Percentiles rank a stretch among this genome's conserved stretches.
Evolutionary conservation across 37 sponge, comb jelly and placozoan species (phyloP).

Genomic region (Haliclona indistincta): DNA sequence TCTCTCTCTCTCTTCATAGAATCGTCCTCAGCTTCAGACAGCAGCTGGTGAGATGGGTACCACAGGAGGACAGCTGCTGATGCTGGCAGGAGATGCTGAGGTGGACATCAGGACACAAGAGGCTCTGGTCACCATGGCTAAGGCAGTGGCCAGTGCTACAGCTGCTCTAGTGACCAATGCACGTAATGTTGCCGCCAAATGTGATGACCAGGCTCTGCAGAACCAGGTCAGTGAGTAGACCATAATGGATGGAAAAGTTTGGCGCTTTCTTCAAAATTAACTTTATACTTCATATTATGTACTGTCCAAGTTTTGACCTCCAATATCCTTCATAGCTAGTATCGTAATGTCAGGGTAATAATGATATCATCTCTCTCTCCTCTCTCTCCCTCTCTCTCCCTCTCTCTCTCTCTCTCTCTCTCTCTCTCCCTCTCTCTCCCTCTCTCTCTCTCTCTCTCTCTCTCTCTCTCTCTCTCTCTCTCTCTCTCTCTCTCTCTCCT

Average conservation of each 20-base stretch:
- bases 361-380: constrained; percentile 8
- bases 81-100: constrained; percentile 69
- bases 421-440: constrained; percentile 11
- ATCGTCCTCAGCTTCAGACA: constrained; percentile 67
- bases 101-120: constrained; percentile 83
- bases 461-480: neutral
- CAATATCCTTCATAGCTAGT: too few species aligned
- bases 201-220: constrained; percentile 83
- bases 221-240: constrained; percentile 49
- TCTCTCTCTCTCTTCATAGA: constrained; percentile 26
- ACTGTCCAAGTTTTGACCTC: too few species aligned
- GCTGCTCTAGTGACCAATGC: constrained; percentile 89
- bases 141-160: constrained; percentile 90
- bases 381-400: constrained; percentile 17
- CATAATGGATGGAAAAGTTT: neutral
- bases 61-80: constrained; percentile 69
- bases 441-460: neutral
- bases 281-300: too few species aligned
- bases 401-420: constrained; percentile 19
- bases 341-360: too few species aligned
- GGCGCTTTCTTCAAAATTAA: too few species aligned
- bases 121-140: constrained; percentile 85
- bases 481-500: constrained; percentile 6
- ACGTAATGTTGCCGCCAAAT: constrained; percentile 75
- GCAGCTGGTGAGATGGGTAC: constrained; percentile 85